Percentiles rank a stretch among this genome's conserved stretches.
These are phyloP conservation scores for Brienomyrus longianalis DNA, from an alignment of 2,113 vertebrate species.

Conservation along the genomic window DNA sequence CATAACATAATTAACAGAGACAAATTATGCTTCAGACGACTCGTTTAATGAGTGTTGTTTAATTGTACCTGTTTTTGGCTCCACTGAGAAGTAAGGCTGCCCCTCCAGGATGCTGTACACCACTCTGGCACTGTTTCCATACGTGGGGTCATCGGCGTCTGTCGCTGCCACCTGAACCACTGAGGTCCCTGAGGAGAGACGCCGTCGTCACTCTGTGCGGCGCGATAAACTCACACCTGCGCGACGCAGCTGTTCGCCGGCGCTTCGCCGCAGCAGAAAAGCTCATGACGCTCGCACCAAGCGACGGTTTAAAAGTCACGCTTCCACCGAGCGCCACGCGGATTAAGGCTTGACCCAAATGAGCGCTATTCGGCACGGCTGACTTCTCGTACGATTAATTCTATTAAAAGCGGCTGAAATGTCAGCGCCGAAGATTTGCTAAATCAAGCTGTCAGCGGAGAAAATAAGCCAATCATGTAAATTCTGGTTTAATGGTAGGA, in stretches of 20 bases:
- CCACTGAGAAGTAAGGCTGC: slow-evolving; percentile 22
- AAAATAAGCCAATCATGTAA: slow-evolving; percentile 7
- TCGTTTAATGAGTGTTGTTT: neutral
- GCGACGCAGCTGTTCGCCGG: neutral
- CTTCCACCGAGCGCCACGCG: neutral
- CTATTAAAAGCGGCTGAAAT: slow-evolving; percentile 8
- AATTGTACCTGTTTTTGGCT: slow-evolving; percentile 18
- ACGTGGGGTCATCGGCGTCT: slow-evolving; percentile 21
- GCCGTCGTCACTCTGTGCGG: neutral
- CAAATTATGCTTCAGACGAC: neutral
- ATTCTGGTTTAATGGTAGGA: neutral
- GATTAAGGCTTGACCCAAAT: slow-evolving; percentile 1
- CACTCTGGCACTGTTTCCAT: slow-evolving; percentile 23
- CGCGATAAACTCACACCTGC: neutral
- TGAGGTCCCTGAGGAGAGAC: slow-evolving; percentile 2
- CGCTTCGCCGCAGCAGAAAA: neutral
- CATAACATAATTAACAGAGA: neutral
- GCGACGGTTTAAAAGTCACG: neutral
- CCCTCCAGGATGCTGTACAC: slow-evolving; percentile 24
- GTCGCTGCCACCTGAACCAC: slow-evolving; percentile 23
- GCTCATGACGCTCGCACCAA: neutral
- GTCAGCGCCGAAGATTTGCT: neutral
- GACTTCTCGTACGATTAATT: neutral
- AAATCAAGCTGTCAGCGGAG: neutral
- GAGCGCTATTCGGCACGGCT: neutral